Percentiles rank a stretch among this genome's conserved stretches.
Conservation (phyloP, 2,888 invertebrate species). For the Xanthia togata region DNA sequence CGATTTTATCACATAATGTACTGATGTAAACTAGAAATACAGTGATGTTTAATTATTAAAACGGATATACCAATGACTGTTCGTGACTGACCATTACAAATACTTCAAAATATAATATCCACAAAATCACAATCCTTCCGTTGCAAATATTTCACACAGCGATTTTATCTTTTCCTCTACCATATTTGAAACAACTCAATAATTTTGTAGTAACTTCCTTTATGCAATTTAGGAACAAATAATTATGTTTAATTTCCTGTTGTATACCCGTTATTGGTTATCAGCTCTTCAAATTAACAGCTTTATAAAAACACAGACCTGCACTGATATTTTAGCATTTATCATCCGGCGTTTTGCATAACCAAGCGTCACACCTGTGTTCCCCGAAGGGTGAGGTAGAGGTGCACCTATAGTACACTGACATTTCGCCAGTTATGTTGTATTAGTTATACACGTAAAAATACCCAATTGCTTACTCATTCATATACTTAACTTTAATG, state of each 20-base stretch:
- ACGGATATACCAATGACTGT: slow-evolving; percentile 23
- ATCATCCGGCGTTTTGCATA: background rate
- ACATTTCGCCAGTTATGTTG: no score
- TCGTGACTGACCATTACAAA: slow-evolving; percentile 11
- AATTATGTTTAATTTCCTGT: slow-evolving; percentile 20
- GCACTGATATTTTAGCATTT: background rate
- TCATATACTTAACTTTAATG: no score
- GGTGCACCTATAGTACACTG: no score
- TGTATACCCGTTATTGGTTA: background rate
- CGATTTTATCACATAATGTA: background rate
- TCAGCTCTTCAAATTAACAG: background rate
- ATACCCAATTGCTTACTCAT: no score
- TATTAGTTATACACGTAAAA: no score
- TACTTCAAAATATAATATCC: background rate
- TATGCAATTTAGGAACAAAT: background rate
- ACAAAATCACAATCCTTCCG: slow-evolving; percentile 1
- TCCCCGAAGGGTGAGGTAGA: no score
- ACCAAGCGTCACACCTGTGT: no score
- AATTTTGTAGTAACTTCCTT: slow-evolving; percentile 10
- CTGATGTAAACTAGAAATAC: background rate
- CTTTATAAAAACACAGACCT: slow-evolving; percentile 9
- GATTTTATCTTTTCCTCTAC: slow-evolving; percentile 12
- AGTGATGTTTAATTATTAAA: slow-evolving; percentile 8
- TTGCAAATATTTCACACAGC: slow-evolving; percentile 5
- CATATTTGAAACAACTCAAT: background rate